A percentile compares a stretch with the other conserved stretches of the same genome.
phyloP scores from a whole-genome alignment of 2,113 vertebrate genomes.

The Spheniscus mendiculus region DNA sequence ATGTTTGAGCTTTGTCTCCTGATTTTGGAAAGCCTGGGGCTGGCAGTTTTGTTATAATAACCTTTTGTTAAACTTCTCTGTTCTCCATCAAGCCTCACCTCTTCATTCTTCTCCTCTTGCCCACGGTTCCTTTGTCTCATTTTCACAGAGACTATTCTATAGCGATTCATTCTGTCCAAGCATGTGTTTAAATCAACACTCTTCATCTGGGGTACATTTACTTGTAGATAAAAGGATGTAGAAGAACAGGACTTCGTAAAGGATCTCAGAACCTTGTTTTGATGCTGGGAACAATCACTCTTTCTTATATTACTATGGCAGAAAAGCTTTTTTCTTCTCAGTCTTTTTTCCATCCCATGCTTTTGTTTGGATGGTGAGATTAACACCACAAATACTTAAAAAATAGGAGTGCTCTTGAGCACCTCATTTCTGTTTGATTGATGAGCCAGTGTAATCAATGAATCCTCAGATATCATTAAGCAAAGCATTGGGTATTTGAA shows the following conservation, averaged over 20 bases:
- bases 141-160: background rate
- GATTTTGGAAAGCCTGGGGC: background rate
- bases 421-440: background rate
- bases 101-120: background rate
- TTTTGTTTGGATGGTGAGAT: background rate
- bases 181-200: background rate
- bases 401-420: background rate
- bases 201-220: background rate
- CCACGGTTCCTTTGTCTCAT: background rate
- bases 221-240: background rate
- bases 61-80: background rate
- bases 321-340: background rate
- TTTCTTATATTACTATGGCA: background rate
- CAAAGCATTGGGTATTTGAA: background rate
- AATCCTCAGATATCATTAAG: background rate
- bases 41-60: background rate
- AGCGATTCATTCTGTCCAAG: background rate
- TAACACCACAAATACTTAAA: background rate
- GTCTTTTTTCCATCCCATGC: background rate
- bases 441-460: background rate
- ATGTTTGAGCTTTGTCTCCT: background rate
- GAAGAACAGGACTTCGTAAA: background rate
- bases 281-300: background rate
- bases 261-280: background rate
- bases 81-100: background rate